A percentile compares a stretch with the other conserved stretches of the same genome.
Evolutionary conservation across 2,113 vertebrate species (phyloP).

Genomic region (Odontophorus gujanensis): DNA sequence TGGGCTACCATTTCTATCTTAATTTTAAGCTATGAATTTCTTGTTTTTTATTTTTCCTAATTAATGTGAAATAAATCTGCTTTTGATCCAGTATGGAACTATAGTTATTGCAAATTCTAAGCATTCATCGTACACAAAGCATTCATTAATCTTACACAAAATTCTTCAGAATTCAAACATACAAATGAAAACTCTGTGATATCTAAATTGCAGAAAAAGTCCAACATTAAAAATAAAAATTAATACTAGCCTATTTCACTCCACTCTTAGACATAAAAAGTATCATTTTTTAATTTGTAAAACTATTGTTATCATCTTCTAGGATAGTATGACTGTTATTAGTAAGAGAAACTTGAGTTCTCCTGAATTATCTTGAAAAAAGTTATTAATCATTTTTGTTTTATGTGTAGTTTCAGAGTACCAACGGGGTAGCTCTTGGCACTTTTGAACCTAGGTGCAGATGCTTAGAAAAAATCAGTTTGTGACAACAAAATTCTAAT

Average conservation of each 20-base stretch:
- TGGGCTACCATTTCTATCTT: not conserved
- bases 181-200: slow-evolving; percentile 14
- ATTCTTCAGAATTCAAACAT: not conserved
- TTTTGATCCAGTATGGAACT: slow-evolving; percentile 57
- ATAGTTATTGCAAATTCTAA: not conserved
- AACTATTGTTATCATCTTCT: not conserved
- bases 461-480: not conserved
- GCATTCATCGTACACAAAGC: not conserved
- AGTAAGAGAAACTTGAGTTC: not conserved
- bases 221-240: not conserved
- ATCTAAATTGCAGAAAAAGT: not conserved
- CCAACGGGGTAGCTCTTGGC: not conserved
- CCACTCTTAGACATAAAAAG: rapidly evolving
- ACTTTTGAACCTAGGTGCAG: not conserved
- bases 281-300: not conserved
- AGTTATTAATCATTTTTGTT: not conserved
- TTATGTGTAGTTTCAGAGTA: not conserved
- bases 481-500: not conserved
- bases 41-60: not conserved
- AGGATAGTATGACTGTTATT: not conserved
- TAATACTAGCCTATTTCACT: not conserved
- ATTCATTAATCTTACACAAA: not conserved
- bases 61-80: not conserved
- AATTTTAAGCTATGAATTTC: slow-evolving; percentile 24
- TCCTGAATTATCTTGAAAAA: not conserved